Evolutionary conservation across 1,140 invertebrate genomes (phyloP).

Genomic region (Cyclina sinensis): DNA sequence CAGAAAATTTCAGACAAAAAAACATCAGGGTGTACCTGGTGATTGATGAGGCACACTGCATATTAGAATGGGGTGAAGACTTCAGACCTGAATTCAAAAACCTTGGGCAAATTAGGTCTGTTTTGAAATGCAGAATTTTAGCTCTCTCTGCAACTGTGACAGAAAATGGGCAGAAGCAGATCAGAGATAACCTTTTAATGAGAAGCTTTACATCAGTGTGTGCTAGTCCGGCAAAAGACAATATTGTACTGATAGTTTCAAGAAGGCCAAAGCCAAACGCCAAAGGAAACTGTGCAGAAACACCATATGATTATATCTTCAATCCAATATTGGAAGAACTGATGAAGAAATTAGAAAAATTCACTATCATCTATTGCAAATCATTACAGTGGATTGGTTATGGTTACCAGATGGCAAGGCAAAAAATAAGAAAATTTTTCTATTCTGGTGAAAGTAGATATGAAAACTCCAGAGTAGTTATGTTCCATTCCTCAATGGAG

Average conservation of each 20-base stretch:
- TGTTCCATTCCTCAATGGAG: constrained; percentile 58
- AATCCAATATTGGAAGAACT: constrained; percentile 21
- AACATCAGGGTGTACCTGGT: constrained; percentile 28
- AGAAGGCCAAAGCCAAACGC: constrained; percentile 24
- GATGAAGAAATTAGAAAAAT: neutral
- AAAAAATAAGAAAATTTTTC: constrained; percentile 16
- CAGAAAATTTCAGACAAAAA: too few relatives aligned
- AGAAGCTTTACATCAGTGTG: constrained; percentile 21
- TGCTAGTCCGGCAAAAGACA: constrained; percentile 24
- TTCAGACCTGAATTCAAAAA: constrained; percentile 42
- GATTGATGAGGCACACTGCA: constrained; percentile 46
- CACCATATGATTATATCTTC: too few relatives aligned
- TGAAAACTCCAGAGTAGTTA: constrained; percentile 38
- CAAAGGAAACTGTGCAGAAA: too few relatives aligned
- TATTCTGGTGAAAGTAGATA: constrained; percentile 4
- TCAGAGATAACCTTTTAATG: constrained; percentile 6
- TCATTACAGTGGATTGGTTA: constrained; percentile 54
- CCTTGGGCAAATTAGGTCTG: neutral
- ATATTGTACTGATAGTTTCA: constrained; percentile 17
- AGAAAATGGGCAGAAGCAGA: neutral
- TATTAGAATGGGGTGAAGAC: constrained; percentile 51
- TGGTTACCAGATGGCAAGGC: constrained; percentile 43
- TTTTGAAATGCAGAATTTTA: constrained; percentile 34
- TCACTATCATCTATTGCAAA: constrained; percentile 36
- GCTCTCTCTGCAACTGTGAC: constrained; percentile 39